A percentile compares a stretch with the other conserved stretches of the same genome.
Evolutionary conservation across 2,113 vertebrate species (phyloP).

Genomic region (Hippocampus abdominalis): DNA sequence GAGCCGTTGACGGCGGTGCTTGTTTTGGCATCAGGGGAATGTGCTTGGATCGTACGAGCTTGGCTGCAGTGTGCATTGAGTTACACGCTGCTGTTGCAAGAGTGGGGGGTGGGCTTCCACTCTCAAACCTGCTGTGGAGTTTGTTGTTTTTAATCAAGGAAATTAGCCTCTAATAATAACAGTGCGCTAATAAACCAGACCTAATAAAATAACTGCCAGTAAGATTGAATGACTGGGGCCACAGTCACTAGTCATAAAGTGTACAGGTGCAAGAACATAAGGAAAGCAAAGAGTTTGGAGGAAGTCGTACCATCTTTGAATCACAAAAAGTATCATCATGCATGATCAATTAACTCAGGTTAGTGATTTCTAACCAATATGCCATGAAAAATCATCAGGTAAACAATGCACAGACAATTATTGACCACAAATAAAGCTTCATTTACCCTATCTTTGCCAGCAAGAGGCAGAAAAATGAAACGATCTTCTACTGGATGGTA

Average conservation of each 20-base stretch:
- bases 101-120: constrained; percentile 4
- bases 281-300: not conserved
- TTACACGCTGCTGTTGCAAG: constrained; percentile 72
- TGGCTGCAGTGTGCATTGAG: constrained; percentile 74
- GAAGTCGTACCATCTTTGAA: constrained; percentile 18
- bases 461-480: not conserved
- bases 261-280: not conserved
- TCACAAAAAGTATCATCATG: constrained; percentile 41
- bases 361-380: not conserved
- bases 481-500: not conserved
- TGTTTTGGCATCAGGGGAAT: constrained; percentile 76
- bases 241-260: not conserved
- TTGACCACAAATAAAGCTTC: not conserved
- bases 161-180: not conserved
- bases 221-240: not conserved
- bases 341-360: constrained; percentile 68
- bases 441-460: not conserved
- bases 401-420: no score
- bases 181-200: not conserved
- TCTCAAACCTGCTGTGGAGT: constrained; percentile 62
- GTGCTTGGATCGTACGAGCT: constrained; percentile 74
- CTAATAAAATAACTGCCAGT: no score
- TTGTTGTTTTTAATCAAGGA: constrained; percentile 36
- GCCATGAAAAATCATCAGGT: not conserved
- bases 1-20: constrained; percentile 72